Evolutionary conservation across 1,140 invertebrate genomes (phyloP).

Genomic region (Bicyclus anynana): DNA sequence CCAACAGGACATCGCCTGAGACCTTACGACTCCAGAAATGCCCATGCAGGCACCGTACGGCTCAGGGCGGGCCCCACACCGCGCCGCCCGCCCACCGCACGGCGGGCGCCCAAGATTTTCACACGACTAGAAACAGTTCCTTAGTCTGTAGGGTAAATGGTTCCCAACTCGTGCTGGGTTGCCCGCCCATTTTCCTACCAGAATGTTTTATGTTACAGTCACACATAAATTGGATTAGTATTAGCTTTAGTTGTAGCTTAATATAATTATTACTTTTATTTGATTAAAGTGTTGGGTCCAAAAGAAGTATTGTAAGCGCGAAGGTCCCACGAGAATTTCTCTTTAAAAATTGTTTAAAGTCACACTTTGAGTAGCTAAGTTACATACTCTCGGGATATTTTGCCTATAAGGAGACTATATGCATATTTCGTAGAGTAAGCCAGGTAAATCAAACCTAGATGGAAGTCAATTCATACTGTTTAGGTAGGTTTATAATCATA

Average conservation of each 20-base stretch:
- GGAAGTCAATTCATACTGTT: too few relatives aligned
- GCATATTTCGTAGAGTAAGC: too few relatives aligned
- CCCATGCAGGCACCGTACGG: too few relatives aligned
- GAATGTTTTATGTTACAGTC: background rate
- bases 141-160: slow-evolving; percentile 1
- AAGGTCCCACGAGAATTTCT: background rate
- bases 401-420: too few relatives aligned
- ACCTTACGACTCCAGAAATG: too few relatives aligned
- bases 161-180: background rate
- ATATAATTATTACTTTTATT: background rate
- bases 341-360: background rate
- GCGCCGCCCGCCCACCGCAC: slow-evolving; percentile 33
- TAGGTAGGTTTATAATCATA: too few relatives aligned
- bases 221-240: background rate
- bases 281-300: background rate
- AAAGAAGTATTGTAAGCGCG: background rate
- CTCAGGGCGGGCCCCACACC: slow-evolving; percentile 26
- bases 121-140: slow-evolving; percentile 12
- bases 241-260: background rate
- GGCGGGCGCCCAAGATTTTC: slow-evolving; percentile 16
- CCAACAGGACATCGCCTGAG: background rate
- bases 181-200: background rate
- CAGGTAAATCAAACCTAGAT: too few relatives aligned
- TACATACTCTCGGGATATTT: too few relatives aligned
- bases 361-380: too few relatives aligned